Percentiles rank a stretch among this genome's conserved stretches.
These are phyloP conservation scores for Erebia palarica DNA, from an alignment of 2,888 invertebrate genomes.

Conservation along the genomic window DNA sequence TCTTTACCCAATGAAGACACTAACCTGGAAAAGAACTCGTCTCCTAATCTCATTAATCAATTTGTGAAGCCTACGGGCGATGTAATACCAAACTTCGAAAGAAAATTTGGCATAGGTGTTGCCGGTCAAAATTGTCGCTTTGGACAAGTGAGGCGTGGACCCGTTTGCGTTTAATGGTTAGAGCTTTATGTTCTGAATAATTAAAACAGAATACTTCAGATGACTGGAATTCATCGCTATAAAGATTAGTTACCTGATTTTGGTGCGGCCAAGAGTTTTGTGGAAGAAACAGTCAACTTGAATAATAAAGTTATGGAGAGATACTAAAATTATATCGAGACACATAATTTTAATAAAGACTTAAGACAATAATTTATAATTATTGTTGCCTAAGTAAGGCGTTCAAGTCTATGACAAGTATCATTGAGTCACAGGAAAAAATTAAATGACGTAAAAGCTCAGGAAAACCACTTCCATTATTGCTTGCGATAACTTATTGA, in stretches of 20 bases:
- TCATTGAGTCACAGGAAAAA: constrained; percentile 7
- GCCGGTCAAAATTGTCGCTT: constrained; percentile 17
- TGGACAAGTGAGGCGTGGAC: constrained; percentile 31
- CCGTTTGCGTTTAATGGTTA: constrained; percentile 19
- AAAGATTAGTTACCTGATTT: too few species aligned
- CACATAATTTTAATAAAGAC: too few species aligned
- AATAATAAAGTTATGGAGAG: too few species aligned
- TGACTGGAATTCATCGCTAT: neutral
- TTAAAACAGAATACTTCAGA: neutral
- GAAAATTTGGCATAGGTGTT: constrained; percentile 20
- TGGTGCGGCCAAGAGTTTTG: neutral
- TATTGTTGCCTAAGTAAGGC: neutral
- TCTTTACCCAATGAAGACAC: neutral
- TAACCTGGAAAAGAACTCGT: neutral
- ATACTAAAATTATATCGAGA: too few species aligned
- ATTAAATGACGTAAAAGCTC: neutral
- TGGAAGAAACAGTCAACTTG: too few species aligned
- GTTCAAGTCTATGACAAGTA: neutral
- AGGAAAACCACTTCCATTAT: neutral
- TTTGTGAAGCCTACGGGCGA: constrained; percentile 16
- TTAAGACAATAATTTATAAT: neutral
- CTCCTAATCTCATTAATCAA: constrained; percentile 19
- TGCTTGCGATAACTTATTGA: neutral
- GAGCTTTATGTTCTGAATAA: neutral
- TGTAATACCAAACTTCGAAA: constrained; percentile 27